Percentiles rank a stretch among this genome's conserved stretches.
Conservation (phyloP, 2,113 vertebrate species). For the Gadus macrocephalus region DNA sequence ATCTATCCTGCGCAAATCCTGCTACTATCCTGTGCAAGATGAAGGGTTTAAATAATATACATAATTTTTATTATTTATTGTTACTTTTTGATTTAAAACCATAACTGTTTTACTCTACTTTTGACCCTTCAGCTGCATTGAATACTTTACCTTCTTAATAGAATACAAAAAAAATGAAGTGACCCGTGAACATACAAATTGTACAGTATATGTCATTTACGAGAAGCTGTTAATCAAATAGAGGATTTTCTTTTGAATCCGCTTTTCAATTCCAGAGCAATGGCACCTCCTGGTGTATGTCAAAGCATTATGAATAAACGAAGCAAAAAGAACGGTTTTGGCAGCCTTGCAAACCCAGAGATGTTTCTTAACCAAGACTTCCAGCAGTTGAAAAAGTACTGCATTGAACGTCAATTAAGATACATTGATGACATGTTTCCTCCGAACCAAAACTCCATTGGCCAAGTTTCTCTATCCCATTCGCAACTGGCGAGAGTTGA, state of each 20-base stretch:
- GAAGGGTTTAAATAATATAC: too few species aligned
- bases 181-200: too few species aligned
- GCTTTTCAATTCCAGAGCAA: conserved; percentile 21
- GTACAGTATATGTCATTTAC: too few species aligned
- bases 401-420: conserved; percentile 2
- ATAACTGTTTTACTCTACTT: too few species aligned
- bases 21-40: too few species aligned
- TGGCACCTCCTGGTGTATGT: conserved; percentile 67
- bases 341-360: conserved; percentile 44
- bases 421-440: conserved; percentile 65
- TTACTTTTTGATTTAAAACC: too few species aligned
- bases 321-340: conserved; percentile 38
- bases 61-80: too few species aligned
- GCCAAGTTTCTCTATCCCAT: conserved; percentile 29
- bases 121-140: too few species aligned
- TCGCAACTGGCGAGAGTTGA: conserved; percentile 21
- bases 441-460: conserved; percentile 61
- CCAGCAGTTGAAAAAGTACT: conserved; percentile 44
- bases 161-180: too few species aligned
- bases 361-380: conserved; percentile 59
- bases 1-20: too few species aligned
- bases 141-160: too few species aligned
- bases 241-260: not conserved
- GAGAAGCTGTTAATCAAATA: too few species aligned
- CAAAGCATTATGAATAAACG: conserved; percentile 60